Conservation (phyloP, 1,140 invertebrate species). For the Tetragonula clypearis region DNA sequence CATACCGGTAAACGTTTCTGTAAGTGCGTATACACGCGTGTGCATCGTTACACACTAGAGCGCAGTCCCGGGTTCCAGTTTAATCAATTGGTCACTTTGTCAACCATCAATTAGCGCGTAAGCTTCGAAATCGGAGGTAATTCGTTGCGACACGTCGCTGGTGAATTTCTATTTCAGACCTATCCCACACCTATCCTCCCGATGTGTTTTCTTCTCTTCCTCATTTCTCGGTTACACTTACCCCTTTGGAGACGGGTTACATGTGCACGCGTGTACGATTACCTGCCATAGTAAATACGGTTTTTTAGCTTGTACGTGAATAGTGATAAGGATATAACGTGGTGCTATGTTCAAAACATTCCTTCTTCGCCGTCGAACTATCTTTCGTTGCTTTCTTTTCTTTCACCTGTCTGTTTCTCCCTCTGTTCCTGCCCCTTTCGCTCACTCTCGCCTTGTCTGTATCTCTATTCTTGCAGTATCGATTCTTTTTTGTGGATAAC, state of each 20-base stretch:
- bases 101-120: slow-evolving; percentile 38
- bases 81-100: slow-evolving; percentile 46
- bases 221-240: neutral
- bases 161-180: neutral
- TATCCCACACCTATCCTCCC: too few species aligned
- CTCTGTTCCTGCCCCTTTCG: neutral
- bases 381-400: neutral
- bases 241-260: neutral
- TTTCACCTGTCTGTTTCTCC: neutral
- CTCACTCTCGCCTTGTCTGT: too few species aligned
- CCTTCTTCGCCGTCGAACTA: slow-evolving; percentile 6
- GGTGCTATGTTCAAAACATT: slow-evolving; percentile 49
- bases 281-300: slow-evolving; percentile 52
- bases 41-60: slow-evolving; percentile 27
- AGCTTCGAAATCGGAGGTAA: slow-evolving; percentile 39
- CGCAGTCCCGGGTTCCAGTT: slow-evolving; percentile 39
- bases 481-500: neutral
- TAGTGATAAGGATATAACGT: slow-evolving; percentile 46
- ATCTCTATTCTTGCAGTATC: neutral
- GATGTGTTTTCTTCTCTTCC: neutral
- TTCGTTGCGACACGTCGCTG: slow-evolving; percentile 27
- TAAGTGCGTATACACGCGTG: slow-evolving; percentile 30
- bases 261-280: slow-evolving; percentile 34
- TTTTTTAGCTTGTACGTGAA: slow-evolving; percentile 56
- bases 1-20: slow-evolving; percentile 1